Evolutionary conservation across 1,140 invertebrate genomes (phyloP), one percentile per base, ranked within the genome.

Genomic region (Agrilus planipennis): DNA sequence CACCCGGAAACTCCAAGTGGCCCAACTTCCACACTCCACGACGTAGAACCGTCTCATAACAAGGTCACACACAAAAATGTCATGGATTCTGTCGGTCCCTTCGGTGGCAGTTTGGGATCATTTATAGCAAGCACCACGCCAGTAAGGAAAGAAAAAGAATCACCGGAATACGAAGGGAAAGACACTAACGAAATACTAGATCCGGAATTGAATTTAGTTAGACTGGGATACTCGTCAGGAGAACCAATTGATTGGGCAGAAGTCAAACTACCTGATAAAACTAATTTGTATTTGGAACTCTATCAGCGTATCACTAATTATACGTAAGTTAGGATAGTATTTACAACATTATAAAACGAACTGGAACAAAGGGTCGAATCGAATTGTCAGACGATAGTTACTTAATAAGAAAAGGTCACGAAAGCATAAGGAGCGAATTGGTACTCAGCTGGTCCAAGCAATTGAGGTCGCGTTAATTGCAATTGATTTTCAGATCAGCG

Each of bases 281-380:
- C 69, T 18, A 68, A 73, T 52, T 50, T 75, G 12, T 72, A 72
- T 54, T 50, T 67, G 19, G 69, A 72, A 51, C 50, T 74, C 18
- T 62, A 64, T 23, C 58, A 59, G 28, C 55, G 71, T 41, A 73
- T 74, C 7, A 72, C 62, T 4, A 72, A 71, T 51, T 72, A 70
- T 49, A 71, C 64, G 70, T 73, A 61, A 61, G 46, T 48, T 37
- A 7, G 6, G n/a, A 25, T 25, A n/a, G n/a, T n/a, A n/a, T n/a
- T n/a, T n/a, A n/a, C n/a, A n/a, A n/a, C n/a, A n/a, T n/a, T n/a
- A n/a, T n/a, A n/a, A n/a, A n/a, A n/a, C n/a, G n/a, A n/a, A n/a
- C n/a, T n/a, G n/a, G n/a, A n/a, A n/a, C n/a, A n/a, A n/a, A n/a
- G n/a, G n/a, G n/a, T n/a, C n/a, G n/a, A n/a, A n/a, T n/a, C n/a